Percentiles rank a stretch among this genome's conserved stretches.
phyloP scores from a whole-genome alignment of 2,888 invertebrate species.

The Hanleya hanleyi region DNA sequence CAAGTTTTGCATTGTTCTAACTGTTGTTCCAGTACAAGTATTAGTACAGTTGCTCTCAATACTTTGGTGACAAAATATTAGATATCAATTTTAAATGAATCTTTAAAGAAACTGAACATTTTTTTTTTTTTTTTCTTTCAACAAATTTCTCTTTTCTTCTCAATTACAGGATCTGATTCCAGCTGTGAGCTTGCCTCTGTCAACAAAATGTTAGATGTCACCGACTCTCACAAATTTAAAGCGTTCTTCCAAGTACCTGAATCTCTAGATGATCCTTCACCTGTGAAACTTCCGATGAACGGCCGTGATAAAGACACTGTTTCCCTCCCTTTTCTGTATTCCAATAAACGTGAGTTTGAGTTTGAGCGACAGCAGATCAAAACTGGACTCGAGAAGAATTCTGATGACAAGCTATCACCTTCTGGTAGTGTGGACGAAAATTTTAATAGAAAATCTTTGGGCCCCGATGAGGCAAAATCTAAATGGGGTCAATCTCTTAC shows the following conservation, averaged over 20 bases:
- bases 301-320: too few species aligned
- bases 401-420: neutral
- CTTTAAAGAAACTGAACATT: neutral
- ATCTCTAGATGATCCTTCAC: neutral
- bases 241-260: constrained; percentile 76
- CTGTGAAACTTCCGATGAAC: too few species aligned
- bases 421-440: constrained; percentile 1
- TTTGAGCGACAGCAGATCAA: too few species aligned
- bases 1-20: too few species aligned
- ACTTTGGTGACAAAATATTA: neutral
- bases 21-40: too few species aligned
- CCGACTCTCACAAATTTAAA: constrained; percentile 79
- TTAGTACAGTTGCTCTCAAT: too few species aligned
- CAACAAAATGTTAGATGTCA: constrained; percentile 84
- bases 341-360: too few species aligned
- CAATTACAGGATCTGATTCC: constrained; percentile 39
- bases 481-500: neutral
- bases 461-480: neutral
- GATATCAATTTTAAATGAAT: neutral
- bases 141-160: neutral
- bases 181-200: constrained; percentile 83
- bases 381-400: neutral
- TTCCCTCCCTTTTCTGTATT: too few species aligned
- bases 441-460: neutral
- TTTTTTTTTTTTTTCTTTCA: neutral